Evolutionary conservation across 2,888 invertebrate species (phyloP).

Genomic region (Poecilobothrus nobilitatus): DNA sequence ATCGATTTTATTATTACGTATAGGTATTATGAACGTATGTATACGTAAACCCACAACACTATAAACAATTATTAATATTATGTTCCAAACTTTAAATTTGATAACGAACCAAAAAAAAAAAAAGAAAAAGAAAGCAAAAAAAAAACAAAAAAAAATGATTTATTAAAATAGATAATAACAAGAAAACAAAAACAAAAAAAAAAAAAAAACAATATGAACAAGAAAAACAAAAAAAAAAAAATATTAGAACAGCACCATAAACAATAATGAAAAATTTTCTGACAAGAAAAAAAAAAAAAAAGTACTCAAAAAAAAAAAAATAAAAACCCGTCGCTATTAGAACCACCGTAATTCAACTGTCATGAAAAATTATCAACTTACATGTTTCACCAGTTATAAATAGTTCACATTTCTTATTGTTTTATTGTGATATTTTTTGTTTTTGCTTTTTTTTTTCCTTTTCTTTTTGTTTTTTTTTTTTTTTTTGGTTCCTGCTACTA

Average conservation of each 20-base stretch:
- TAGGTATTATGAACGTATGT: too few relatives aligned
- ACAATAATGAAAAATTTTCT: neutral
- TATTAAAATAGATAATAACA: too few relatives aligned
- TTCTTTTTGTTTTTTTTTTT: too few relatives aligned
- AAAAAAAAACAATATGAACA: neutral
- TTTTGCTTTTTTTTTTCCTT: too few relatives aligned
- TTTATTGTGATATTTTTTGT: neutral
- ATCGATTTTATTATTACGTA: too few relatives aligned
- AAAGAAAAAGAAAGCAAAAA: too few relatives aligned
- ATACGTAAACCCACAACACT: too few relatives aligned
- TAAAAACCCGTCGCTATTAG: neutral
- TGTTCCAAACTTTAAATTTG: too few relatives aligned
- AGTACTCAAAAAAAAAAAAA: neutral
- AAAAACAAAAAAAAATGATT: too few relatives aligned
- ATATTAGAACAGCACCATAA: neutral
- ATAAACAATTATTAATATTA: too few relatives aligned
- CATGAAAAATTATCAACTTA: constrained; percentile 4
- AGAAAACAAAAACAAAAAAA: neutral
- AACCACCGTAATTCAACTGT: constrained; percentile 1
- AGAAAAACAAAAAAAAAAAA: neutral
- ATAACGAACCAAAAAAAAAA: too few relatives aligned
- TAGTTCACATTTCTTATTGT: neutral
- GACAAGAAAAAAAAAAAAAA: neutral
- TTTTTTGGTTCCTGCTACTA: too few relatives aligned
- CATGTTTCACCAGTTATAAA: neutral